phyloP scores from a whole-genome alignment of 2,888 invertebrate genomes.

The Spicauda simplicius region DNA sequence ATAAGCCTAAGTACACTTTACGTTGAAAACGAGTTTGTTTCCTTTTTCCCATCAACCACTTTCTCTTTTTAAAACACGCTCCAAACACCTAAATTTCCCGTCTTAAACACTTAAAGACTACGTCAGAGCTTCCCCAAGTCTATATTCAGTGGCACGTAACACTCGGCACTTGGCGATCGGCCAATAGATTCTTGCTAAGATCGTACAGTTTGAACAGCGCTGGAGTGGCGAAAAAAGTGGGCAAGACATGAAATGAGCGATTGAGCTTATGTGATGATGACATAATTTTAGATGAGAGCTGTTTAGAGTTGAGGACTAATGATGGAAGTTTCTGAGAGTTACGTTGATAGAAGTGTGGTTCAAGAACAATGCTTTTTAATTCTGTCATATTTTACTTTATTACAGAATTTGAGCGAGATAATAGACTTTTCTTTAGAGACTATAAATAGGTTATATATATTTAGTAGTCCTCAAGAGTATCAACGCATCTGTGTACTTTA shows the following conservation, averaged over 20 bases:
- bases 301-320: too few species aligned
- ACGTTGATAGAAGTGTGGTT: too few species aligned
- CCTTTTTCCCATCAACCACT: neutral
- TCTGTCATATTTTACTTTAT: too few species aligned
- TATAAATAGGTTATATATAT: too few species aligned
- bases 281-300: slow-evolving; percentile 14
- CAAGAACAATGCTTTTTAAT: too few species aligned
- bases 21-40: neutral
- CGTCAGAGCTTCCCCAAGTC: slow-evolving; percentile 27
- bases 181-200: slow-evolving; percentile 36
- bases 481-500: too few species aligned
- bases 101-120: slow-evolving; percentile 23
- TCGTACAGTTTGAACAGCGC: slow-evolving; percentile 30
- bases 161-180: slow-evolving; percentile 29
- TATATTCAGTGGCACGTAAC: slow-evolving; percentile 35
- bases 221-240: slow-evolving; percentile 31
- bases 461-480: too few species aligned
- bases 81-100: neutral
- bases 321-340: too few species aligned
- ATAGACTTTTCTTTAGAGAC: too few species aligned
- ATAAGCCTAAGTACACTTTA: too few species aligned
- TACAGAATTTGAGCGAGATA: too few species aligned
- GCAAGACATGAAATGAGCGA: slow-evolving; percentile 29
- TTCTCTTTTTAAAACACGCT: neutral
- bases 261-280: slow-evolving; percentile 19